A percentile compares a stretch with the other conserved stretches of the same genome.
phyloP scores from a whole-genome alignment of 2,113 vertebrate species.

The Tyto alba region DNA sequence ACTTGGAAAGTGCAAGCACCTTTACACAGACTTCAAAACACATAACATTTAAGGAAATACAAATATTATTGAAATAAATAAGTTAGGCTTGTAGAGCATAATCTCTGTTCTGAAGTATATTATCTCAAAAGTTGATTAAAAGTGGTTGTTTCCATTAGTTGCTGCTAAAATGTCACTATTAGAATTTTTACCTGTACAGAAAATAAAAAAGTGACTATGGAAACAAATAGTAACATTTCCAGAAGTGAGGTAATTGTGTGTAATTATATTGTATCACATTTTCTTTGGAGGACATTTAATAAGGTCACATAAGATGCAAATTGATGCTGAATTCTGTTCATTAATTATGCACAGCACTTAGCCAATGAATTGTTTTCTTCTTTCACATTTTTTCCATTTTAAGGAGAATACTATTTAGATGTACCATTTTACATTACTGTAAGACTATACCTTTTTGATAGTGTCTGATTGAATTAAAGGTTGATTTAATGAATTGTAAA shows the following conservation, averaged over 20 bases:
- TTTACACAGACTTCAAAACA: background rate
- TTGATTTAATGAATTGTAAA: background rate
- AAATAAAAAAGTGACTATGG: background rate
- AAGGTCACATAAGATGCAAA: background rate
- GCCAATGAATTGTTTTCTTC: background rate
- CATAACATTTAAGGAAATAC: background rate
- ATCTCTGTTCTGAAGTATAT: background rate
- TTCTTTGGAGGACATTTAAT: conserved; percentile 5
- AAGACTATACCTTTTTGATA: background rate
- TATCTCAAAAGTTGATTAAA: conserved; percentile 16
- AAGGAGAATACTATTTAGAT: background rate
- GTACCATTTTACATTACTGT: background rate
- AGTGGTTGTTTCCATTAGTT: background rate
- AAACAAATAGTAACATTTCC: background rate
- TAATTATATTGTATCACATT: background rate
- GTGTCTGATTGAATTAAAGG: background rate
- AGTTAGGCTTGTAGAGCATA: background rate
- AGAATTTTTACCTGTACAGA: background rate
- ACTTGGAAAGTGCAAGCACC: background rate
- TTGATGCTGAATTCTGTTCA: background rate
- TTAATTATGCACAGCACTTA: background rate
- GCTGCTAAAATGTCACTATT: background rate
- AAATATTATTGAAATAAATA: background rate
- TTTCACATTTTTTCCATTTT: background rate
- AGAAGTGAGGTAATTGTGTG: background rate